These are phyloP conservation scores for Perognathus longimembris DNA, from an alignment of 2,113 vertebrate genomes.

Conservation along the genomic window DNA sequence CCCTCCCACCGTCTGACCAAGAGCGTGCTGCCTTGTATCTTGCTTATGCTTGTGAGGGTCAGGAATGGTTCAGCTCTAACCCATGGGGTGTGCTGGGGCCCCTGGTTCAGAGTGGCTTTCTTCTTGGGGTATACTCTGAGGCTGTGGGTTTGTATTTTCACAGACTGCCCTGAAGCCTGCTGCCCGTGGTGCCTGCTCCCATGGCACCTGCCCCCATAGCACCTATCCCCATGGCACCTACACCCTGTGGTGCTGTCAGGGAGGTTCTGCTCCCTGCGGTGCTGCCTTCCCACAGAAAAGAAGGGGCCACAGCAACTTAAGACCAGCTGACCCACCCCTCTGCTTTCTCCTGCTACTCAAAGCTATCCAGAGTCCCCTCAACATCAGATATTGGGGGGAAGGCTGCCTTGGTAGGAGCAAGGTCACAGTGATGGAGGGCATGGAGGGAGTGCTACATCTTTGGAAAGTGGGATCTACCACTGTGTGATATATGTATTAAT, in stretches of 20 bases:
- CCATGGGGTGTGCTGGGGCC: accelerated
- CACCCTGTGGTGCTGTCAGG: too few species aligned
- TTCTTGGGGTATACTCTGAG: too few species aligned
- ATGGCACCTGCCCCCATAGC: too few species aligned
- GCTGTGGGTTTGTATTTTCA: too few species aligned
- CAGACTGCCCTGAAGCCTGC: too few species aligned
- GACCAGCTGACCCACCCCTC: background rate
- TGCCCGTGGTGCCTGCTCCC: too few species aligned
- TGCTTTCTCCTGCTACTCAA: background rate
- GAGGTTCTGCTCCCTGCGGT: too few species aligned
- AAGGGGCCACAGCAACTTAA: background rate
- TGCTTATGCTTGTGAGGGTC: background rate
- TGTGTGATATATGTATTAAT: too few species aligned
- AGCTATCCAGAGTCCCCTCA: background rate
- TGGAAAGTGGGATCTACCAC: background rate
- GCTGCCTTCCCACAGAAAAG: background rate
- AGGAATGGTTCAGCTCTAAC: background rate
- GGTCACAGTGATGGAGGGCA: background rate
- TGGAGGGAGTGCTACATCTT: background rate
- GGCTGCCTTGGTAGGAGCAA: background rate
- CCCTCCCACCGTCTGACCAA: background rate
- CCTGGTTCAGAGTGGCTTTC: too few species aligned
- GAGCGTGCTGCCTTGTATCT: background rate
- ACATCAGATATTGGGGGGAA: background rate
- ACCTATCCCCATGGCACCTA: too few species aligned